phyloP scores from a whole-genome alignment of 2,797 vertebrate species.

The Mus minutoides region DNA sequence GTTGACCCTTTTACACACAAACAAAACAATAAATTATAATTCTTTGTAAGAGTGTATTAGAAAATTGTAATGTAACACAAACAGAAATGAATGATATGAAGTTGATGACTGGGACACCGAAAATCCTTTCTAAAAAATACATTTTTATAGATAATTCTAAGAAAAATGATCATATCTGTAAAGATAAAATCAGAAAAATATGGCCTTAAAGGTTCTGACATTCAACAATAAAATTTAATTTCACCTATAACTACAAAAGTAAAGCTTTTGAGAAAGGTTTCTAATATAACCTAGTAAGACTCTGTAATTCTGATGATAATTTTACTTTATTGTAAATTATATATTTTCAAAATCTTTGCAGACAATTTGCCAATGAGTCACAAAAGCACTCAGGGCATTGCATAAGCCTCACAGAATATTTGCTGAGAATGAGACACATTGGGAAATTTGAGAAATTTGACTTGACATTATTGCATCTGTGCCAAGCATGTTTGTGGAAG shows the following conservation, averaged over 20 bases:
- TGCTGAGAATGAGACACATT: neutral
- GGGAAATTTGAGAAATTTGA: neutral
- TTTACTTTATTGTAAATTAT: neutral
- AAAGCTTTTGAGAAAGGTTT: neutral
- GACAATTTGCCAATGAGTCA: conserved; percentile 14
- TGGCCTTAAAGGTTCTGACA: neutral
- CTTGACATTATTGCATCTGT: neutral
- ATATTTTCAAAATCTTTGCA: neutral
- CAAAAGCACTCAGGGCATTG: neutral
- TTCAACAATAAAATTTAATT: neutral
- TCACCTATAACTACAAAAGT: neutral
- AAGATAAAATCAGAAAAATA: neutral
- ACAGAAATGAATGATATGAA: neutral
- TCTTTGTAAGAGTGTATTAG: neutral
- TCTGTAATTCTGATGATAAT: neutral
- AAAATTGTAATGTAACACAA: neutral
- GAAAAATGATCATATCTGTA: neutral
- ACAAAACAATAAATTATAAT: neutral
- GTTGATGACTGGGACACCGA: neutral
- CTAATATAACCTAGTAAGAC: neutral
- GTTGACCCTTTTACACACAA: neutral
- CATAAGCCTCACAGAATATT: neutral
- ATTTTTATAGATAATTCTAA: neutral
- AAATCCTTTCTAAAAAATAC: neutral
- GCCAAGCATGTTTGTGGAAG: neutral